Evolutionary conservation across 2,113 vertebrate genomes (phyloP), one percentile per base, ranked within the genome.

Genomic region (Ptychochromis oligacanthus): DNA sequence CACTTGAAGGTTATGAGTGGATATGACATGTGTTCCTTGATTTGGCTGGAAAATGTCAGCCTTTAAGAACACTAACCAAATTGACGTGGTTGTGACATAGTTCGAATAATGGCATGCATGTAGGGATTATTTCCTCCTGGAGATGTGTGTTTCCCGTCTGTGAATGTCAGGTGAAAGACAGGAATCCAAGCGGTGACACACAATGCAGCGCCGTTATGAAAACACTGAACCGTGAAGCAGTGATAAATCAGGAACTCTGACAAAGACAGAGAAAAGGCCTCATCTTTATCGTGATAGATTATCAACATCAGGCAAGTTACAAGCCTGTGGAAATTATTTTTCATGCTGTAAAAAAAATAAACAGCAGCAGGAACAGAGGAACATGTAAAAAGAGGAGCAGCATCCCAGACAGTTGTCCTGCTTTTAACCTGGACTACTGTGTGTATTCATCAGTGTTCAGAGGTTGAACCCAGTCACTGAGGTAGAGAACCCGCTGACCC

Each of bases 81-180:
- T n/a, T 28, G 1, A 26, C 11, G 26, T 65, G 28, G 24, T 56
- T 57, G 43, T 64, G 75, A 61, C 8, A 55, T 11, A 26, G 62
- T 60, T 64, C 34, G 52, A 80, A 52, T 57, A 77, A 61, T 72
- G 6, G 10, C 18, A 4, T 24, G 65, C 57, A 40, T 75, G 84
- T 9, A 17, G 28, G 22, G 40, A 49, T 38, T 60, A 9, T 74
- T 86, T 81, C 40, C 56, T 81, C n/a, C 36, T 13, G 20, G 52
- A 81, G 49, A 61, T 13, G 20, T 7, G 13, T 15, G 85, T 78
- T 86, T 87, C 77, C 80, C 1, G n/a, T 64, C 54, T 57, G 82
- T 79, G 59, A 62, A 52, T 78, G 65, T 79, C 76, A 62, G 79
- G 67, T 77, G 76, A 87, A 85, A 67, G 87, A 86, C 82, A 82